Percentiles rank a stretch among this genome's conserved stretches.
Conservation (phyloP, 2,888 invertebrate genomes). For the Acanthoscelides obtectus region DNA sequence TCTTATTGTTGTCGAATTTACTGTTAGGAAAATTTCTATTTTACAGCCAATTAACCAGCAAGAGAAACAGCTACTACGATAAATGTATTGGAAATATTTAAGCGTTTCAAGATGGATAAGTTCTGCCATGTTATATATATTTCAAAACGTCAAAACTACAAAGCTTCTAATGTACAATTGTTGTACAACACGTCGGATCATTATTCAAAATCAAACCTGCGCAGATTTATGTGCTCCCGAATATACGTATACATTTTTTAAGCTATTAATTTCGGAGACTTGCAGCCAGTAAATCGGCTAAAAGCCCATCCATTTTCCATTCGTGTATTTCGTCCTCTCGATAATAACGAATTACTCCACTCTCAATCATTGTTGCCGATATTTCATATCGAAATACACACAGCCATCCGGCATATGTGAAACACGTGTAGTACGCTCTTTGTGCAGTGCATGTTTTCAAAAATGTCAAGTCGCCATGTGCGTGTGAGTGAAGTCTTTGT, state of each 20-base stretch:
- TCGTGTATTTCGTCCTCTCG: neutral
- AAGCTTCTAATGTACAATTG: conserved; percentile 11
- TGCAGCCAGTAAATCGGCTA: neutral
- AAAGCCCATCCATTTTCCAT: neutral
- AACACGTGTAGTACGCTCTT: neutral
- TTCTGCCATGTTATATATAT: neutral
- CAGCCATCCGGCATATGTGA: neutral
- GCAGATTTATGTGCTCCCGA: neutral
- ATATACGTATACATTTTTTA: neutral
- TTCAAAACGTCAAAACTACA: neutral
- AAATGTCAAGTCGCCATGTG: neutral
- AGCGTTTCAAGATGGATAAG: too few species aligned
- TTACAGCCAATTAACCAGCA: too few species aligned
- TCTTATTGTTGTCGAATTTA: too few species aligned
- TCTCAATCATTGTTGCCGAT: neutral
- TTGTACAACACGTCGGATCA: neutral
- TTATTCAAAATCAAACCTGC: neutral
- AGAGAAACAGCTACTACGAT: too few species aligned
- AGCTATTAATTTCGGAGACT: neutral
- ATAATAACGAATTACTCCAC: neutral
- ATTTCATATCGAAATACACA: neutral
- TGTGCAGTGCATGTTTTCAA: neutral
- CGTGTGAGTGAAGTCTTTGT: neutral
- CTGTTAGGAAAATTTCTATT: too few species aligned
- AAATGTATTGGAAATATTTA: too few species aligned